These are phyloP conservation scores for Eupithecia inturbata DNA, from an alignment of 2,888 invertebrate species.

Conservation along the genomic window DNA sequence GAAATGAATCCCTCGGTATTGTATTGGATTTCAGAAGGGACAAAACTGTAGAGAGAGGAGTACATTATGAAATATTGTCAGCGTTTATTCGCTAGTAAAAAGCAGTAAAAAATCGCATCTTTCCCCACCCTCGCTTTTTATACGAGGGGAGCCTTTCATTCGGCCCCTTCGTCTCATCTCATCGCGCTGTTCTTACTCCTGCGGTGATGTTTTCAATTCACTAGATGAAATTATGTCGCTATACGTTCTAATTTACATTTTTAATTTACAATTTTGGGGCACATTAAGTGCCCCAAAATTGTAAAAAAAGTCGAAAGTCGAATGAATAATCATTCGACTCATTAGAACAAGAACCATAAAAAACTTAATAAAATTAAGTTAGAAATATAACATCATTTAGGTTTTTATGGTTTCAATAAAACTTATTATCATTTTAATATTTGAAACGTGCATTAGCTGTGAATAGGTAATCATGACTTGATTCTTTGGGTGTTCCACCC, in stretches of 20 bases:
- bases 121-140: constrained; percentile 55
- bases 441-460: constrained; percentile 45
- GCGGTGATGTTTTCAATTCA: constrained; percentile 67
- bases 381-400: constrained; percentile 28
- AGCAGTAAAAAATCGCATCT: constrained; percentile 69
- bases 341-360: constrained; percentile 34
- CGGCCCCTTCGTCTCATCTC: constrained; percentile 57
- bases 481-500: too few relatives aligned
- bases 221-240: constrained; percentile 48
- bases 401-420: constrained; percentile 42
- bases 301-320: too few relatives aligned
- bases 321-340: constrained; percentile 27
- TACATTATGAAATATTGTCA: constrained; percentile 53
- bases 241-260: constrained; percentile 51
- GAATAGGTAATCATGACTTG: constrained; percentile 49
- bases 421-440: constrained; percentile 54
- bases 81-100: constrained; percentile 58
- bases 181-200: constrained; percentile 52
- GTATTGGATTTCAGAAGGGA: constrained; percentile 5
- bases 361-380: constrained; percentile 34
- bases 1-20: constrained; percentile 32
- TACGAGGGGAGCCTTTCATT: constrained; percentile 63
- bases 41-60: constrained; percentile 11
- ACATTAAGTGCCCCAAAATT: too few relatives aligned
- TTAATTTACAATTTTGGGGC: constrained; percentile 43